Base-by-base conservation (phyloP, 2,888 invertebrate species). In the Acanthacorydalis orientalis region DNA sequence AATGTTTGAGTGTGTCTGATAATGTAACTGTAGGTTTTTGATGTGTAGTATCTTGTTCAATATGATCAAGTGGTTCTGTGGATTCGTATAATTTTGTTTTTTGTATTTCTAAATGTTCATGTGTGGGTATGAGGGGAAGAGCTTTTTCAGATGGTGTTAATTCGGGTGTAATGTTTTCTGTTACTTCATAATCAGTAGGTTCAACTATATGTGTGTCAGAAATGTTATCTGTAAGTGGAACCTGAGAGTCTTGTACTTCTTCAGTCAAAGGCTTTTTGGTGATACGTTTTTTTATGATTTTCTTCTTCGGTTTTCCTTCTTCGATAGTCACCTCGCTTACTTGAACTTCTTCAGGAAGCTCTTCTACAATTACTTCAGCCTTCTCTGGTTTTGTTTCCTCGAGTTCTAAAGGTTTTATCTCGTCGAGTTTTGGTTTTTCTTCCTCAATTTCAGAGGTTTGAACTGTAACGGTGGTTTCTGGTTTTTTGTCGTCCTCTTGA, bases 401-500 rank as follows among this genome's bases (percentile, higher is more conserved):
- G 11, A 10, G 10, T 33, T 37, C 39, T 46, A 46, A 31, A 12
- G 40, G 41, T 48, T 37, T 12, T 44, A 12, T 33, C 3, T n/a
- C 9, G 14, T 33, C 44, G 10, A 33, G 14, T 9, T n/a, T 33
- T 7, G 44, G 44, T 33, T 32, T 33, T 1, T 34, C 3, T 43
- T 57, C 54, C 50, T 55, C 51, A 43, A 50, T 43, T 52, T 50
- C 49, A 31, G 45, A 34, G 23, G 53, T 55, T 37, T 53, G 50
- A 7, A 65, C 60, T 46, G 60, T 62, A 1, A 57, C 57, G 4
- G 61, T 56, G 10, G 62, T 59, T 39, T 61, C 57, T 4, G 59
- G 45, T 48, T 51, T 50, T 37, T 42, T 42, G 31, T 48, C 48
- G 15, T 50, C 50, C 33, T 47, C 44, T 50, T 52, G 64, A 43